These are phyloP conservation scores for Diorhabda sublineata DNA, from an alignment of 1,140 invertebrate species.

Conservation along the genomic window DNA sequence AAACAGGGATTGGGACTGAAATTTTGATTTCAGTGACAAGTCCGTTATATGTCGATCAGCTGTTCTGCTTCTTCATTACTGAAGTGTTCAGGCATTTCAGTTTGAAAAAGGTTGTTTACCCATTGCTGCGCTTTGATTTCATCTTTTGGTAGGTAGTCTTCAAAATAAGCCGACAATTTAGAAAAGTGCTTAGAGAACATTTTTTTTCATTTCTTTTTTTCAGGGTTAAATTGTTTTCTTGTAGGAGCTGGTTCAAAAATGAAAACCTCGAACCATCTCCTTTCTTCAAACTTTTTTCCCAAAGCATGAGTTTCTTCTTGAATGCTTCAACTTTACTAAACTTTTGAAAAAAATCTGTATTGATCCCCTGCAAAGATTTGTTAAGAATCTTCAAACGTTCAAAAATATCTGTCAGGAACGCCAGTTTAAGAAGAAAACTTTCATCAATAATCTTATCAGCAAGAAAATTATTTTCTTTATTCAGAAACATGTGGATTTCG, in stretches of 20 bases:
- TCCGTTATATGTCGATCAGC: too few relatives aligned
- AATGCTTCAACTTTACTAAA: slow-evolving; percentile 1
- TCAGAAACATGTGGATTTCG: slow-evolving; percentile 28
- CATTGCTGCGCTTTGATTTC: too few relatives aligned
- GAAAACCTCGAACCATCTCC: not conserved
- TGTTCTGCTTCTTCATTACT: too few relatives aligned
- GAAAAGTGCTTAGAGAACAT: not conserved
- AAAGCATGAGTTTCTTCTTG: not conserved
- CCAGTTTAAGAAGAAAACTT: not conserved
- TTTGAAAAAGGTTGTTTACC: too few relatives aligned
- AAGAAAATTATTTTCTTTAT: slow-evolving; percentile 2
- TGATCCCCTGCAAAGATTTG: slow-evolving; percentile 1
- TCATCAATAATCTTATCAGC: too few relatives aligned
- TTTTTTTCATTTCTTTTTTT: not conserved
- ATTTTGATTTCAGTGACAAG: too few relatives aligned
- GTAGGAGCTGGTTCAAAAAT: not conserved
- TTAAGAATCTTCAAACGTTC: not conserved
- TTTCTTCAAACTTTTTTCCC: not conserved
- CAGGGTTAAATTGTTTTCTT: not conserved
- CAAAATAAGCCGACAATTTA: not conserved
- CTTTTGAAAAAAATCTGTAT: not conserved
- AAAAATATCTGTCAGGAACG: slow-evolving; percentile 5
- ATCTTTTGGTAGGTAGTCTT: too few relatives aligned
- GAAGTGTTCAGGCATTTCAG: too few relatives aligned
- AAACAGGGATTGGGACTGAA: too few relatives aligned